Evolutionary conservation across 2,888 invertebrate species (phyloP).

Genomic region (Drosophila silvestris): DNA sequence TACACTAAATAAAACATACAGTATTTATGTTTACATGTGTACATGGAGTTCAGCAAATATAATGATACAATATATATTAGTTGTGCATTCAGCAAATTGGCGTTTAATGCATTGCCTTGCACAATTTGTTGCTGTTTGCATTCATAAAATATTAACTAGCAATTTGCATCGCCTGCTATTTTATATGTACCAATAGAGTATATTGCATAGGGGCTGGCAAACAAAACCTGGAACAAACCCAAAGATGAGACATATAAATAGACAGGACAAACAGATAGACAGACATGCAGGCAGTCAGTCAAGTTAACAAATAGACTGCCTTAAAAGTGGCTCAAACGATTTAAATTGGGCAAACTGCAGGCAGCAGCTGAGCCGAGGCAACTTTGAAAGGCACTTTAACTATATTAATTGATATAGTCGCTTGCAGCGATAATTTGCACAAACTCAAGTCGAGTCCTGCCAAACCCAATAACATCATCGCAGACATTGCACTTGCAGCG

Average conservation of each 20-base stretch:
- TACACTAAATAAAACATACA: slow-evolving; percentile 58
- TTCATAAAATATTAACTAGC: slow-evolving; percentile 79
- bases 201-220: slow-evolving; percentile 54
- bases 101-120: slow-evolving; percentile 58
- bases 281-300: slow-evolving; percentile 14
- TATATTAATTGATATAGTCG: slow-evolving; percentile 80
- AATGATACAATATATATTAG: slow-evolving; percentile 25
- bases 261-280: slow-evolving; percentile 11
- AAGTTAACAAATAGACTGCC: slow-evolving; percentile 27
- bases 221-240: slow-evolving; percentile 40
- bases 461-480: slow-evolving; percentile 67
- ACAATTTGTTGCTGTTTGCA: slow-evolving; percentile 79
- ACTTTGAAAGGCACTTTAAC: slow-evolving; percentile 66
- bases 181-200: slow-evolving; percentile 20
- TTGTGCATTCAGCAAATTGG: slow-evolving; percentile 28
- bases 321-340: slow-evolving; percentile 62
- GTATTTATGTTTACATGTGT: slow-evolving; percentile 23
- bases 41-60: slow-evolving; percentile 14
- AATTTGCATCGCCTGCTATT: slow-evolving; percentile 73
- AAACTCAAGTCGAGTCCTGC: slow-evolving; percentile 69
- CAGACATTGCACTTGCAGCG: slow-evolving; percentile 20
- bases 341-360: slow-evolving; percentile 63
- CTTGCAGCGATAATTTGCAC: slow-evolving; percentile 77
- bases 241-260: slow-evolving; percentile 25
- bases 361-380: slow-evolving; percentile 7